phyloP scores from a whole-genome alignment of 2,888 invertebrate species.

The Kuschelorhynchus macadamiae region DNA sequence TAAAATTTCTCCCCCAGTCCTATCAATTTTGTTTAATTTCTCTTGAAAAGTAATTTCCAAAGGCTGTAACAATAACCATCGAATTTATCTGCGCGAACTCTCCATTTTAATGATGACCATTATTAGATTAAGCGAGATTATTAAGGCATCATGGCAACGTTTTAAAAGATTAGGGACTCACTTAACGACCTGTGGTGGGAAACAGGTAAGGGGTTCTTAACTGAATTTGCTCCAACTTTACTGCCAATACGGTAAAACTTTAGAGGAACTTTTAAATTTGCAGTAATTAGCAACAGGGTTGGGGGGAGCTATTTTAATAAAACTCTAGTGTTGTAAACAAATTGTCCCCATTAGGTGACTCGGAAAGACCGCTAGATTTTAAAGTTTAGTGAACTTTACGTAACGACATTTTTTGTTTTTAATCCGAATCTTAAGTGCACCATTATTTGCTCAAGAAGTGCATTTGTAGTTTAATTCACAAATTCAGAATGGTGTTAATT shows the following conservation, averaged over 20 bases:
- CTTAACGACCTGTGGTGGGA: conserved; percentile 58
- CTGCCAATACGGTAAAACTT: conserved; percentile 57
- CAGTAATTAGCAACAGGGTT: conserved; percentile 52
- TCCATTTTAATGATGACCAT: conserved; percentile 63
- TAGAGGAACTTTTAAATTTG: conserved; percentile 54
- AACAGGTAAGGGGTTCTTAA: conserved; percentile 61
- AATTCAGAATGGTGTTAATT: too few species aligned
- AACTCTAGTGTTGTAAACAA: too few species aligned
- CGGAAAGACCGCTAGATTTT: too few species aligned
- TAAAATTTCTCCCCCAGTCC: conserved; percentile 39
- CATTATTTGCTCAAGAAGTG: too few species aligned
- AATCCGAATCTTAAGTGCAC: too few species aligned
- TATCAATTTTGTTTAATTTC: conserved; percentile 63
- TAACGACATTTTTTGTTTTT: too few species aligned
- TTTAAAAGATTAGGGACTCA: conserved; percentile 61
- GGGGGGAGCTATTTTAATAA: too few species aligned
- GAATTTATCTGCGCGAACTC: conserved; percentile 60
- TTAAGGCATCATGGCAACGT: conserved; percentile 60
- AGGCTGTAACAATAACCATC: conserved; percentile 63
- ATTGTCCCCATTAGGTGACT: too few species aligned
- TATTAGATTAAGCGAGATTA: conserved; percentile 61
- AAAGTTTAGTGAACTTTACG: too few species aligned
- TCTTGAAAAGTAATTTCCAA: conserved; percentile 58
- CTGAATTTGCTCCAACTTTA: conserved; percentile 62
- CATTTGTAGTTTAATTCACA: too few species aligned